Evolutionary conservation across 2,888 invertebrate genomes (phyloP).

Genomic region (Helicoverpa assulta): DNA sequence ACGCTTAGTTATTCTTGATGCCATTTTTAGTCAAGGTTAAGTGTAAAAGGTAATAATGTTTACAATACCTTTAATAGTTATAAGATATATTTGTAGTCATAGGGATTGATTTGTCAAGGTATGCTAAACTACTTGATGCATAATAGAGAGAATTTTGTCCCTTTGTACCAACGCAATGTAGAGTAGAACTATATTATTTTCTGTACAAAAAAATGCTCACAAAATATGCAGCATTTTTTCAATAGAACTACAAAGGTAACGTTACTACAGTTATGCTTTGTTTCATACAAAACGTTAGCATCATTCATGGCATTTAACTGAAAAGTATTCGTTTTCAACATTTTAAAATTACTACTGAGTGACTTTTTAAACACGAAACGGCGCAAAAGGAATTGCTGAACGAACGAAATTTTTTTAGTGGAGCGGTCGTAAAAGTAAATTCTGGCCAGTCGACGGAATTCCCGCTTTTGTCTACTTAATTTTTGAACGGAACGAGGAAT

Average conservation of each 20-base stretch:
- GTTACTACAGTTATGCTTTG: background rate
- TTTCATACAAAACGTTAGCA: constrained; percentile 13
- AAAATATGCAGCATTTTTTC: too few species aligned
- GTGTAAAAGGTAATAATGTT: too few species aligned
- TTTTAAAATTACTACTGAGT: constrained; percentile 16
- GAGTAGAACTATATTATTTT: too few species aligned
- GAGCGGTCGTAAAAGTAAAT: constrained; percentile 13
- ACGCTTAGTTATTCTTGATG: background rate
- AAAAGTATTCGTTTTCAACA: constrained; percentile 7
- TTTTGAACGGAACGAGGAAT: background rate
- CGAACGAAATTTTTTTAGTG: constrained; percentile 21
- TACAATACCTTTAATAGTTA: too few species aligned
- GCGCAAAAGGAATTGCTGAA: constrained; percentile 7
- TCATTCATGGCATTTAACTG: background rate
- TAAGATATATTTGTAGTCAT: background rate
- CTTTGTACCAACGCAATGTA: too few species aligned
- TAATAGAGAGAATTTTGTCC: too few species aligned
- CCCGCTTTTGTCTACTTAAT: constrained; percentile 10
- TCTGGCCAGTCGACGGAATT: constrained; percentile 15
- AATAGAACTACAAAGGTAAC: too few species aligned
- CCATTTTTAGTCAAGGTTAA: background rate
- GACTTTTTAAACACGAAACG: constrained; percentile 15
- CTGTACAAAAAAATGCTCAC: too few species aligned
- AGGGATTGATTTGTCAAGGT: too few species aligned
- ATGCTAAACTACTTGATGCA: too few species aligned